phyloP scores from a whole-genome alignment of 2,797 vertebrate genomes.

The Macropodus opercularis region DNA sequence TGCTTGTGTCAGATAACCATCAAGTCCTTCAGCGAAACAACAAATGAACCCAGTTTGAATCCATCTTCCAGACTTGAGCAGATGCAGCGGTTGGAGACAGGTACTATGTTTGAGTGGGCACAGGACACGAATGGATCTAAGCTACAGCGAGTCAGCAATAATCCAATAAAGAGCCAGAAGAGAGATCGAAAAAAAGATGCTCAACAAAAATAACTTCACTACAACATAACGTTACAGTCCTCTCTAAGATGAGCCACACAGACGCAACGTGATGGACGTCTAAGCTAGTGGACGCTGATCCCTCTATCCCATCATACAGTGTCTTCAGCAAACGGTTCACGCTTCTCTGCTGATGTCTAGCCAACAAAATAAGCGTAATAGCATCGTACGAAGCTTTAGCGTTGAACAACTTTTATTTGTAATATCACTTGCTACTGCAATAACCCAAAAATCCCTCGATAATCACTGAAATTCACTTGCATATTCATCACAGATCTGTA shows the following conservation, averaged over 20 bases:
- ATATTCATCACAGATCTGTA: constrained; percentile 33
- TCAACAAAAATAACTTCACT: constrained; percentile 56
- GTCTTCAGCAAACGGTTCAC: constrained; percentile 18
- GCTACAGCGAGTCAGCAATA: constrained; percentile 39
- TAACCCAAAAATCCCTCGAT: constrained; percentile 5
- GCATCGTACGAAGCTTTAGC: constrained; percentile 8
- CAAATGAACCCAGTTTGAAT: constrained; percentile 57
- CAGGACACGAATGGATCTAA: constrained; percentile 36
- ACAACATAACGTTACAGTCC: constrained; percentile 52
- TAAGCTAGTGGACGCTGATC: constrained; percentile 8
- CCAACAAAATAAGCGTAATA: constrained; percentile 22
- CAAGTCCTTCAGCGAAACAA: constrained; percentile 54
- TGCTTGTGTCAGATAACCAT: constrained; percentile 29
- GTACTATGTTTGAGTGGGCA: constrained; percentile 40
- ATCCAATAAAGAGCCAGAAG: constrained; percentile 35
- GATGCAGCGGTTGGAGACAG: constrained; percentile 50
- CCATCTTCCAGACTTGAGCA: constrained; percentile 44
- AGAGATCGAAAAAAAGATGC: constrained; percentile 33
- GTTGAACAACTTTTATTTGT: constrained; percentile 35
- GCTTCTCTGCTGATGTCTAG: not conserved
- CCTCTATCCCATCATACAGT: not conserved
- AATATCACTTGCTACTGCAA: constrained; percentile 31
- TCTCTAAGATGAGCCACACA: constrained; percentile 51
- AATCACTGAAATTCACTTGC: constrained; percentile 37
- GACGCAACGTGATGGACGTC: constrained; percentile 32